Base-by-base conservation (phyloP, 2,797 vertebrate genomes). In the Galaxias olidus region DNA sequence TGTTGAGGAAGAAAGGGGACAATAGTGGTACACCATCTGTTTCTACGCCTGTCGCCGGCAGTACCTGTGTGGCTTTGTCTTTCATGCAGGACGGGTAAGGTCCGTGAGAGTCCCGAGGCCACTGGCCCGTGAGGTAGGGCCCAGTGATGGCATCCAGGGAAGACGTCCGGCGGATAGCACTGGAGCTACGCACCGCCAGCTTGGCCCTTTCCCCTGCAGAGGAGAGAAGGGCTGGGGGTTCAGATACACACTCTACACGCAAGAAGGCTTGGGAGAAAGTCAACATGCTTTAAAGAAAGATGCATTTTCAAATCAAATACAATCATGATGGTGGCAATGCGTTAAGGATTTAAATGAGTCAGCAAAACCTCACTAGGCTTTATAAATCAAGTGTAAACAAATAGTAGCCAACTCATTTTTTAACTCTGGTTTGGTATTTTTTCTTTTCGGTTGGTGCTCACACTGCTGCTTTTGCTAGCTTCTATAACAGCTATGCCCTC, bases 51-150 rank as follows among this genome's bases (percentile, higher is more conserved):
- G n/a, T n/a, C n/a, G n/a, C n/a, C n/a, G n/a, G n/a, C n/a, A n/a
- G n/a, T 92, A 98, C 97, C 96, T 98, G 97, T 69, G 97, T 98
- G 79, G 96, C 91, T 93, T 98, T 98, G 90, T 98, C 97, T 89
- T 94, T 98, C 96, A 97, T 98, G 79, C 94, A 97, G 72, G 94
- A 96, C 65, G 94, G 91, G 87, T 96, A 95, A 65, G 94, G 93
- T 82, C 92, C 90, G 58, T 96, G 94, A 46, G 90, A 88, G 84
- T 98, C 96, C 68, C 95, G 94, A 45, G 96, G 97, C 97, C 97
- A 98, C 89, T 98, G 97, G 81, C 96, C 96, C 1, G 94, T 96
- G 85, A 98, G 95, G 91, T 98, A 98, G 53, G 95, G 94, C 82
- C 94, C 95, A 67, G 96, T 96, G 86, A 98, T 96, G 60, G 96